Evolutionary conservation across 2,113 vertebrate genomes (phyloP).

Genomic region (Pyxicephalus adspersus): DNA sequence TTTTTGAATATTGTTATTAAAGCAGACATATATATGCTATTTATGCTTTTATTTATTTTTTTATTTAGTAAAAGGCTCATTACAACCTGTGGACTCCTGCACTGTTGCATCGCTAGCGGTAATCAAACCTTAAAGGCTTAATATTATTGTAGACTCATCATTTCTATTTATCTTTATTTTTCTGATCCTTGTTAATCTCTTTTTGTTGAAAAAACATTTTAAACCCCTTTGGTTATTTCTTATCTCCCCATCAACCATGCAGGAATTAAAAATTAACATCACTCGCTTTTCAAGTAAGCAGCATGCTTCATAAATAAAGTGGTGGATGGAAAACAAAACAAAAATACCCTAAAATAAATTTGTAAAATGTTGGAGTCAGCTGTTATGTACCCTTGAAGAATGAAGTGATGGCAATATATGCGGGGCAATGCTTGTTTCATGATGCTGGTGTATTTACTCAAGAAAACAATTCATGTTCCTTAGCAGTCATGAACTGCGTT

Average conservation of each 20-base stretch:
- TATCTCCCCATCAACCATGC: background rate
- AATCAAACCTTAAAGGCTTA: no score
- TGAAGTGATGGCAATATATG: constrained; percentile 1
- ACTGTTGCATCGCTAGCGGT: no score
- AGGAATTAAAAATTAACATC: constrained; percentile 3
- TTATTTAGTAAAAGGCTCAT: no score
- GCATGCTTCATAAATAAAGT: background rate
- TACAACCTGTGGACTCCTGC: no score
- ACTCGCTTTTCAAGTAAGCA: background rate
- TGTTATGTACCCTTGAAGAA: background rate
- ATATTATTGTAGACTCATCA: no score
- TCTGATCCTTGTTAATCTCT: no score
- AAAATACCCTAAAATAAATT: background rate
- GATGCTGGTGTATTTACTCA: constrained; percentile 30
- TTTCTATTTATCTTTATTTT: no score
- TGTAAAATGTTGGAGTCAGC: constrained; percentile 24
- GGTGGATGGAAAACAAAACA: constrained; percentile 4
- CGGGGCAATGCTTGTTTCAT: constrained; percentile 26
- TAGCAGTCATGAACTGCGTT: constrained; percentile 38
- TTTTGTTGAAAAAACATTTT: no score
- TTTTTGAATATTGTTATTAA: no score
- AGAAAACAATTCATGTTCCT: constrained; percentile 49
- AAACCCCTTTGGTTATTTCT: background rate
- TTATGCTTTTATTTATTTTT: no score
- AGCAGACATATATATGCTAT: no score